Base-by-base conservation (phyloP, 2,113 vertebrate genomes). In the Misgurnus anguillicaudatus region DNA sequence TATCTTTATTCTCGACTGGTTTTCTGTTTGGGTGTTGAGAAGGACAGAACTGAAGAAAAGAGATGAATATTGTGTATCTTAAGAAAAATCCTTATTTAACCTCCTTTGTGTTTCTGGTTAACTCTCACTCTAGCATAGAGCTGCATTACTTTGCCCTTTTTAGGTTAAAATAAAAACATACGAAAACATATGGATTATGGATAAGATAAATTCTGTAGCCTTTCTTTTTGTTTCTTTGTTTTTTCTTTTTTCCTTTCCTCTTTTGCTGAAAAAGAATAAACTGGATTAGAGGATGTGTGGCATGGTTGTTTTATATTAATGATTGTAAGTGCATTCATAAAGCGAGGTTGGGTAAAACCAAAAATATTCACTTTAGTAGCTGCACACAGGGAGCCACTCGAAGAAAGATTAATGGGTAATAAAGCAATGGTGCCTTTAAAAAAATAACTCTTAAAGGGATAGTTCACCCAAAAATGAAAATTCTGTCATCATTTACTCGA, bases 191-290 rank as follows among this genome's bases (percentile, higher is more conserved):
- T 38, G 9, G 82, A 72, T 87, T 84, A 83, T 87, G 84, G 82
- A 85, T 78, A 86, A 82, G 85, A 84, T 60, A 82, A 90, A 79
- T 92, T 92, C 91, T 94, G 93, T 95, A 94, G 94, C 92, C 92
- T 94, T 94, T 94, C 91, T 93, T 94, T 87, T 73, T 65, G 51
- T 87, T 87, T 84, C 83, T 86, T 31, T 87, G 67, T 45, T 77
- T 87, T 86, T 82, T 80, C 80, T 88, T 86, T 84, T 64, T 79
- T 75, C 79, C 83, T 87, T 83, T 72, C 42, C 69, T 85, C 64
- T 95, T 94, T 95, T 95, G 93, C 92, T 94, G 93, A 96, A 94
- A 85, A 94, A 93, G 90, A 93, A 94, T 97, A 98, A 99, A 97
- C 95, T 94, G 91, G 91, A 94, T 95, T 93, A 88, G 94, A 96